Base-by-base conservation (phyloP, 1,140 invertebrate genomes). In the Varroa destructor region DNA sequence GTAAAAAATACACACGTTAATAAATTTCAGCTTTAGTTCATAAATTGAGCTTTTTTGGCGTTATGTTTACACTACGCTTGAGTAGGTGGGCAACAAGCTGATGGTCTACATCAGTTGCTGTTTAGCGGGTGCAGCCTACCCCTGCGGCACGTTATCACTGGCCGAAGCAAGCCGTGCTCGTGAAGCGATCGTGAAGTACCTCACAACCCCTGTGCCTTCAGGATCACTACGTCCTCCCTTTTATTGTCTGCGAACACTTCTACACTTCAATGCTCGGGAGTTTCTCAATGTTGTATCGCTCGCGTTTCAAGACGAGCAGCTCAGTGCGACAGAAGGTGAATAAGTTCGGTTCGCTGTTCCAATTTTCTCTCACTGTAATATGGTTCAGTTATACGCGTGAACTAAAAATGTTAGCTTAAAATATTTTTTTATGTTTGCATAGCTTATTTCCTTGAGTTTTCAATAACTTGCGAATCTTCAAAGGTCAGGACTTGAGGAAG, bases 51-150 rank as follows among this genome's bases (percentile, higher is more conserved):
- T 51, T 51, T 51, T 51, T 51, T 8, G 8, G 46, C 46, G 46
- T 8, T 8, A 8, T 3, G 46, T 8, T 51, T 51, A 8, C 46
- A 51, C 25, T 5, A 51, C 46, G 46, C 8, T 51, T 51, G 46
- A 25, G 5, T 77, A 76, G 54, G 79, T 91, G 37, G 95, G 94
- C 25, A 94, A 94, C 76, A 91, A 92, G 75, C 81, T 98, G 71
- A 80, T 99, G 71, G 88, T 98, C 10, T 97, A 95, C 78, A 79
- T 85, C 40, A 82, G 91, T 71, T 94, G 93, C 77, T 97, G 93
- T 78, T 82, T 99, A 74, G 89, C 89, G 37, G 95, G 94, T 1
- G 83, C 91, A 72, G 88, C 88, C 1, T 97, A 93, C 82, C 93
- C 90, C 1, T 85, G 85, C 56, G 91, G 93, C 12, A 85, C 90